phyloP scores from a whole-genome alignment of 2,888 invertebrate genomes.

The Ceriagrion tenellum region DNA sequence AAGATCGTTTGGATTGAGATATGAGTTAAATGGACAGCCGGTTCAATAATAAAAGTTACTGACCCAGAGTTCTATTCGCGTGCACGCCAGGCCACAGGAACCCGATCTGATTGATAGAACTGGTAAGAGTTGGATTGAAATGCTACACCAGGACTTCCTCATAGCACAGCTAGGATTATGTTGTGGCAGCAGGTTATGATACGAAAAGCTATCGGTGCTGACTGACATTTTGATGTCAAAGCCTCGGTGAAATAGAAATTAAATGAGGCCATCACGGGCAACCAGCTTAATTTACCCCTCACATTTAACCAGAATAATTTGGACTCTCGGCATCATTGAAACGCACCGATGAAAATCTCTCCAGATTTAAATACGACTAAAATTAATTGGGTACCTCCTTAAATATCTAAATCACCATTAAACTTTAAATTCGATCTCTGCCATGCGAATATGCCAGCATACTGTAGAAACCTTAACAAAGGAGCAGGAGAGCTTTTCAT shows the following conservation, averaged over 20 bases:
- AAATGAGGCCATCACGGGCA: too few relatives aligned
- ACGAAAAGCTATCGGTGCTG: background rate
- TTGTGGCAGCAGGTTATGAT: background rate
- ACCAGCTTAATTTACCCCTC: too few relatives aligned
- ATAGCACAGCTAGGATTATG: background rate
- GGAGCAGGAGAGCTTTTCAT: too few relatives aligned
- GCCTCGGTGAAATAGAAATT: background rate
- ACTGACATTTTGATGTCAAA: background rate
- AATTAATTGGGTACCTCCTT: too few relatives aligned
- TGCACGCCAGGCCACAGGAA: background rate
- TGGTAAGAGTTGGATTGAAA: background rate
- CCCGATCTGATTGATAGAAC: background rate
- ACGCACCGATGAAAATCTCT: too few relatives aligned
- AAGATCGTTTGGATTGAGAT: background rate
- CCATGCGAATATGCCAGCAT: too few relatives aligned
- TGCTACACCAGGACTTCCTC: background rate
- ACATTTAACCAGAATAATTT: too few relatives aligned
- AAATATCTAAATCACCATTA: too few relatives aligned
- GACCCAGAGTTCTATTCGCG: background rate
- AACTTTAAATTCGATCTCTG: too few relatives aligned
- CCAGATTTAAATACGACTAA: too few relatives aligned
- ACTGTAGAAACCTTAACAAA: too few relatives aligned
- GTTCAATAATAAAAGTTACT: background rate
- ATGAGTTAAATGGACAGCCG: background rate
- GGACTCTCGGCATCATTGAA: too few relatives aligned